Conservation (phyloP, 2,888 invertebrate genomes). For the Drosophila cyrtoloma region DNA sequence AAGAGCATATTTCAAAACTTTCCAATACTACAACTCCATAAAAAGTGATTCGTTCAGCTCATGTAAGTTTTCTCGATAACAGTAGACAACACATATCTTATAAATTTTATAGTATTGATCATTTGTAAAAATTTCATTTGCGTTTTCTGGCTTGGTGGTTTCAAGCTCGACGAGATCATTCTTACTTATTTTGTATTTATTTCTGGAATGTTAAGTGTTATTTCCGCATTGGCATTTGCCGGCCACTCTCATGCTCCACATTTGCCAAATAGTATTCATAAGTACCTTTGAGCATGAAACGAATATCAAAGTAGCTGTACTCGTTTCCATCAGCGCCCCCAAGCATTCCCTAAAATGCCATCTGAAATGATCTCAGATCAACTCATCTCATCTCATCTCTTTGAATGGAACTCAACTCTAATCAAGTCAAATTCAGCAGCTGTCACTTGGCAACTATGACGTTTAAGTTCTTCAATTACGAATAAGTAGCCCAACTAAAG, state of each 20-base stretch:
- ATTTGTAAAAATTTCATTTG: background rate
- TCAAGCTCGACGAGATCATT: background rate
- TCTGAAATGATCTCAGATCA: slow-evolving; percentile 10
- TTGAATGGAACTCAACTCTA: background rate
- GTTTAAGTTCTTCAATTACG: slow-evolving; percentile 38
- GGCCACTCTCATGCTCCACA: slow-evolving; percentile 62
- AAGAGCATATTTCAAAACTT: background rate
- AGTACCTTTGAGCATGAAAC: background rate
- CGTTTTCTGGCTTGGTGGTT: background rate
- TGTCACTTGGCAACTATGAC: slow-evolving; percentile 39
- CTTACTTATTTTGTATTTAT: slow-evolving; percentile 3
- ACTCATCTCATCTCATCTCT: background rate
- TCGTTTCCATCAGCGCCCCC: slow-evolving; percentile 17
- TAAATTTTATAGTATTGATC: background rate
- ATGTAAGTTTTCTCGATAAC: background rate
- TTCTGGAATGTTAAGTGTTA: slow-evolving; percentile 56
- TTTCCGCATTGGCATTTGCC: slow-evolving; percentile 70
- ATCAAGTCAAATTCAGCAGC: slow-evolving; percentile 15
- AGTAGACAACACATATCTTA: background rate
- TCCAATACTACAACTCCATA: background rate
- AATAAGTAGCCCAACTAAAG: slow-evolving; percentile 23
- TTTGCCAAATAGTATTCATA: background rate
- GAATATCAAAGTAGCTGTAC: slow-evolving; percentile 21
- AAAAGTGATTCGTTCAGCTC: background rate
- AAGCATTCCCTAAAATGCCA: slow-evolving; percentile 9